A percentile compares a stretch with the other conserved stretches of the same genome.
These are phyloP conservation scores for Varanus komodoensis DNA, from an alignment of 2,113 vertebrate genomes.

Conservation along the genomic window DNA sequence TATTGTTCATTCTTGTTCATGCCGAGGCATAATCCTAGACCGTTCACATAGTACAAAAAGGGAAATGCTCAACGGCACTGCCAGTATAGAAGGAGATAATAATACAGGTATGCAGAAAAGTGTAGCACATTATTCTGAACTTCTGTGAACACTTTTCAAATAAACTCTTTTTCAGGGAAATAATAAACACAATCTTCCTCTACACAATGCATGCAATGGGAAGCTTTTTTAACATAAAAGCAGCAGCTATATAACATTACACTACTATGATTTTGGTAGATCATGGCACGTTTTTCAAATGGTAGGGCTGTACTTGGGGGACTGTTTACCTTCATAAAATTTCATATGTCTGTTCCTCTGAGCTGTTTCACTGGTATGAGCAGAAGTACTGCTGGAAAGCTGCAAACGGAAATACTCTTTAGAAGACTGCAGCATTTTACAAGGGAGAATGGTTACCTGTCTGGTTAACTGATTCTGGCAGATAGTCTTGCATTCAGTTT, in stretches of 20 bases:
- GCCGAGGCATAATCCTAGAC: not conserved
- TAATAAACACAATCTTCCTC: not conserved
- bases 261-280: not conserved
- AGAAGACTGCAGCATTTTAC: not conserved
- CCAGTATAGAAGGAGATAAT: not conserved
- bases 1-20: not conserved
- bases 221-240: not conserved
- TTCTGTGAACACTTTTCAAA: not conserved
- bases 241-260: not conserved
- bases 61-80: not conserved
- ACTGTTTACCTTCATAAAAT: not conserved
- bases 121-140: not conserved
- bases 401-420: not conserved
- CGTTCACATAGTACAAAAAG: not conserved
- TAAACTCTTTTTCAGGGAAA: not conserved
- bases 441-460: not conserved
- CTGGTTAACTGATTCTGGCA: not conserved
- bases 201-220: too few relatives aligned
- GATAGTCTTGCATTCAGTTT: not conserved
- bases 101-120: not conserved
- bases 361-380: not conserved
- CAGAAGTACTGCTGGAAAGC: not conserved
- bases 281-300: not conserved
- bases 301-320: not conserved
- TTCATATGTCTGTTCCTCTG: not conserved